Base-by-base conservation (phyloP, 2,888 invertebrate species). In the Chouioia cunea region DNA sequence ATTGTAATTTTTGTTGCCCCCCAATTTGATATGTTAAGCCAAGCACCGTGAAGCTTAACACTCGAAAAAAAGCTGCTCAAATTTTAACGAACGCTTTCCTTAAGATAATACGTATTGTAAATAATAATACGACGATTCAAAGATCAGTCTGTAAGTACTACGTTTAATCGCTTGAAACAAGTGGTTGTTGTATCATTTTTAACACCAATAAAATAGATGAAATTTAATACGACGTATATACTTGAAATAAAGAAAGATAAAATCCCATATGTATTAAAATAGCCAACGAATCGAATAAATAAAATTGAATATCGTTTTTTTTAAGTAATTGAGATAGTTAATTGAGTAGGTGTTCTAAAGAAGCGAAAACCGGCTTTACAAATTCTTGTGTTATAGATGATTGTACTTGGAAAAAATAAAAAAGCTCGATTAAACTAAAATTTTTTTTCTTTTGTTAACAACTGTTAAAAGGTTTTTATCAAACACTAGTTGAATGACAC, bases 321-420 rank as follows among this genome's bases (percentile, higher is more conserved):
- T 66, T 52, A 15, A 27, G 53, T 44, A 20, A 57, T n/a, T n/a
- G n/a, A n/a, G n/a, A 23, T 44, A 65, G 65, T 43, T 36, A 58
- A 54, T 48, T 44, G 10, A 36, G 12, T 12, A 70, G 65, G 70
- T 65, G 65, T 54, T 54, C 59, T 65, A 65, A 70, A 43, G 59
- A 60, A 70, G 60, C 54, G 36, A 66, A 62, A 65, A 70, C 62
- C 65, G 50, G 60, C 63, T 71, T 65, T 64, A 48, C 63, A 54
- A 59, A 43, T 54, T 63, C 53, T 64, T 68, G 62, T 69, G 59
- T 59, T n/a, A 67, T 66, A 63, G 56, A 50, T 57, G 57, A 43
- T 63, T 71, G 58, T 71, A 71, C 23, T 57, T 22, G 53, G 57
- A 18, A 65, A 36, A 15, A 64, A 71, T 71, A 64, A 63, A 71